Conservation (phyloP, 1,140 invertebrate species). For the Eriosoma lanigerum region DNA sequence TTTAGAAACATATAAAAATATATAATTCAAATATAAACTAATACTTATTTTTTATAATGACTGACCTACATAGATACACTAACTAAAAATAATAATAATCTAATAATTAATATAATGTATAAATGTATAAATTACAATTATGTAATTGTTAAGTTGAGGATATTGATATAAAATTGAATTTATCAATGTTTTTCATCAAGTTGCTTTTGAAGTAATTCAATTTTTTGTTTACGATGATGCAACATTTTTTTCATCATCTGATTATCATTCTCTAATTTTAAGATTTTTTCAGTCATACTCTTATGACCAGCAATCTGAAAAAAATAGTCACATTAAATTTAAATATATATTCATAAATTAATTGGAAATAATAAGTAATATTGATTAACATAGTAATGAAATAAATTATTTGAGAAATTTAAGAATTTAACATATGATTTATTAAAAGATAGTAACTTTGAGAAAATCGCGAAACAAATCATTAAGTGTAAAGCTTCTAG, state of each 20-base stretch:
- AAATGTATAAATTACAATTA: not conserved
- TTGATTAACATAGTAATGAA: too few relatives aligned
- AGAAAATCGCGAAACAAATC: too few relatives aligned
- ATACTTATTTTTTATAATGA: not conserved
- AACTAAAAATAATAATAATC: not conserved
- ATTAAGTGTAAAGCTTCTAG: too few relatives aligned
- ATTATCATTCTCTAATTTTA: conserved; percentile 35
- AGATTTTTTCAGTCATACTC: conserved; percentile 22
- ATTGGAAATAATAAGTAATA: too few relatives aligned
- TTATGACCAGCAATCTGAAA: conserved; percentile 16
- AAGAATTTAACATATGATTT: too few relatives aligned
- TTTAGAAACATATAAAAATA: not conserved
- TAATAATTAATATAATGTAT: not conserved
- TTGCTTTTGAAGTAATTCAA: conserved; percentile 46
- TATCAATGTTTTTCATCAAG: not conserved
- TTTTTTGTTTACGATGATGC: conserved; percentile 40
- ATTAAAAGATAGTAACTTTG: too few relatives aligned
- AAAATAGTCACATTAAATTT: not conserved
- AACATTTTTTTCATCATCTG: conserved; percentile 40
- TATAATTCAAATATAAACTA: not conserved
- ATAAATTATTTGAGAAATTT: too few relatives aligned
- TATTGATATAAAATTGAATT: not conserved
- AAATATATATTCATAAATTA: too few relatives aligned
- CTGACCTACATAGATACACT: not conserved
- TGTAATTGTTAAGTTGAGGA: not conserved